A percentile compares a stretch with the other conserved stretches of the same genome.
These are phyloP conservation scores for Spialia ferax DNA, from an alignment of 2,888 invertebrate species.

Conservation along the genomic window DNA sequence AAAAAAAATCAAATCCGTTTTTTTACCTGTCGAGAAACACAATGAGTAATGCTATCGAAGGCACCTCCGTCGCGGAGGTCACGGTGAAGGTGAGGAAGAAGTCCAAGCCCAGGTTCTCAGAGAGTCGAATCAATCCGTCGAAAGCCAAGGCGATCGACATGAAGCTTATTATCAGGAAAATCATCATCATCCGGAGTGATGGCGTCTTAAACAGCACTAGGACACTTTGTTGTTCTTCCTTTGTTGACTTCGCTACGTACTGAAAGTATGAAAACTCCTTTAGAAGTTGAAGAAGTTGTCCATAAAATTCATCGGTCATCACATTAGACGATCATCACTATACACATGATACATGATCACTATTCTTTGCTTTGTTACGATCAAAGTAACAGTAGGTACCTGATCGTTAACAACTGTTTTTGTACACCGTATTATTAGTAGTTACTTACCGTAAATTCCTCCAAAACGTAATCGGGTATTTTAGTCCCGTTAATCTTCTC, in stretches of 20 bases:
- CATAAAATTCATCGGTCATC: no score
- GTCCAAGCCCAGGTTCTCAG: slow-evolving; percentile 65
- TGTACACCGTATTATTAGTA: no score
- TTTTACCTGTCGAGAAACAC: slow-evolving; percentile 54
- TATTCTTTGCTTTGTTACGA: no score
- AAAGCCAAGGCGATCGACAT: slow-evolving; percentile 60
- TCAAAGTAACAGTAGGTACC: no score
- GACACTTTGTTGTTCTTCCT: slow-evolving; percentile 56
- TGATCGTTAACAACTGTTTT: no score
- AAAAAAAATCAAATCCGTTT: no score
- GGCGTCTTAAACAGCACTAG: slow-evolving; percentile 53
- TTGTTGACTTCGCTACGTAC: slow-evolving; percentile 50
- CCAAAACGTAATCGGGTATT: slow-evolving; percentile 62
- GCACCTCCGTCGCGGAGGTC: slow-evolving; percentile 65
- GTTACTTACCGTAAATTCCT: slow-evolving; percentile 67
- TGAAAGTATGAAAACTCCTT: slow-evolving; percentile 30
- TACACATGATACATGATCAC: no score
- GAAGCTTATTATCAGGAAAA: slow-evolving; percentile 55
- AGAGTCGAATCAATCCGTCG: slow-evolving; percentile 66
- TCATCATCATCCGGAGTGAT: slow-evolving; percentile 54
- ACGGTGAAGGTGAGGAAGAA: slow-evolving; percentile 68
- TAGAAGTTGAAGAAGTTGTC: no score
- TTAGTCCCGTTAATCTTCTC: slow-evolving; percentile 64
- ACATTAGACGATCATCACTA: no score
- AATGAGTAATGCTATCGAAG: slow-evolving; percentile 54